Percentiles rank a stretch among this genome's conserved stretches.
Conservation (phyloP, 1,140 invertebrate species). For the Phortica variegata region DNA sequence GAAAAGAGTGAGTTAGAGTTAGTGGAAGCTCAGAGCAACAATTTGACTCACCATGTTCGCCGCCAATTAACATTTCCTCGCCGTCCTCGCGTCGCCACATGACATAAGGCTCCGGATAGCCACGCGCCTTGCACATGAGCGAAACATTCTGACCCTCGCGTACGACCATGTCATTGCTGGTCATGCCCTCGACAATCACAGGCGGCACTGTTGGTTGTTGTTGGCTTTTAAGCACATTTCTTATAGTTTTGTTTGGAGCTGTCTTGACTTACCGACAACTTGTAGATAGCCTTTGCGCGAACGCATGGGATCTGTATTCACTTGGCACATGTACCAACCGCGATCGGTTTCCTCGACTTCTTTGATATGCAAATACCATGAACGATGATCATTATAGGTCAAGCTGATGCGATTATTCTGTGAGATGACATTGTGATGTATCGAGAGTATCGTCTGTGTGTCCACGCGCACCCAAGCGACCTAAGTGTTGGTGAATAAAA, state of each 20-base stretch:
- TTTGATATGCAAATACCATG: slow-evolving; percentile 84
- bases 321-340: slow-evolving; percentile 66
- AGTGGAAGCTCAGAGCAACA: slow-evolving; percentile 2
- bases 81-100: slow-evolving; percentile 90
- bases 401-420: slow-evolving; percentile 83
- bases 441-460: slow-evolving; percentile 87
- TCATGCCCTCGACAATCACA: slow-evolving; percentile 79
- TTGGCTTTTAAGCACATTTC: not conserved
- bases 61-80: slow-evolving; percentile 82
- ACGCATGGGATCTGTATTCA: slow-evolving; percentile 75
- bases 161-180: slow-evolving; percentile 86
- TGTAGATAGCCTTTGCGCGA: slow-evolving; percentile 81
- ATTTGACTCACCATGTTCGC: slow-evolving; percentile 68
- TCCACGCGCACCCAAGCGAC: slow-evolving; percentile 90
- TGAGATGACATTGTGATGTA: slow-evolving; percentile 86
- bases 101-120: slow-evolving; percentile 86
- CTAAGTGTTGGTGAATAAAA: too few relatives aligned
- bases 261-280: slow-evolving; percentile 75
- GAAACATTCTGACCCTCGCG: slow-evolving; percentile 85
- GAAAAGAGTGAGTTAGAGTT: slow-evolving; percentile 1
- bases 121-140: slow-evolving; percentile 81
- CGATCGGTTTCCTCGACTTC: slow-evolving; percentile 78
- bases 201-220: slow-evolving; percentile 70
- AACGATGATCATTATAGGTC: slow-evolving; percentile 83
- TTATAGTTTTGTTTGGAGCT: not conserved